phyloP scores from a whole-genome alignment of 2,888 invertebrate species.

The Oxystoma pomonae region DNA sequence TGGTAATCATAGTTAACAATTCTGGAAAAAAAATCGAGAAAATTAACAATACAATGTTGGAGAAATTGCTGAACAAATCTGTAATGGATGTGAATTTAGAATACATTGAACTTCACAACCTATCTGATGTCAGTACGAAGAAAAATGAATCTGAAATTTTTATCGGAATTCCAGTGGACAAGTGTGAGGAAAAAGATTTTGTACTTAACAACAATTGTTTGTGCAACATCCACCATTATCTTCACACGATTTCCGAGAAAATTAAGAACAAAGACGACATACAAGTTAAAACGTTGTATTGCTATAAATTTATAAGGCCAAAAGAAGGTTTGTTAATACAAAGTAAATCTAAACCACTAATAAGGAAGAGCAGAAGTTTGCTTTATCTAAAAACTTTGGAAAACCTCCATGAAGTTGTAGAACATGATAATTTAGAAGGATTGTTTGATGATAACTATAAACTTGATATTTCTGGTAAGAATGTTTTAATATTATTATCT shows the following conservation, averaged over 20 bases:
- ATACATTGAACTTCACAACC: constrained; percentile 24
- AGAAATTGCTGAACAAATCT: constrained; percentile 25
- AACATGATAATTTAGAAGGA: constrained; percentile 29
- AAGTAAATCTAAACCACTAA: constrained; percentile 27
- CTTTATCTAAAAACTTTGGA: constrained; percentile 29
- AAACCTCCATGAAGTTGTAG: constrained; percentile 21
- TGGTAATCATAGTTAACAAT: constrained; percentile 29
- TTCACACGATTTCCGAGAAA: constrained; percentile 17
- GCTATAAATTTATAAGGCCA: constrained; percentile 25
- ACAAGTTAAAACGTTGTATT: constrained; percentile 21
- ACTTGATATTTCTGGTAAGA: constrained; percentile 21
- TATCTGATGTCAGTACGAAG: constrained; percentile 12
- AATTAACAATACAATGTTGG: constrained; percentile 25
- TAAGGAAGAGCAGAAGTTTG: constrained; percentile 34
- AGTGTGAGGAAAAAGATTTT: constrained; percentile 32
- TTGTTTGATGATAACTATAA: constrained; percentile 31
- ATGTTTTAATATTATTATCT: no score
- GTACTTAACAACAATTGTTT: constrained; percentile 31
- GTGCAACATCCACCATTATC: constrained; percentile 33
- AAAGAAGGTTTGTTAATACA: constrained; percentile 29
- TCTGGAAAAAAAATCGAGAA: constrained; percentile 23
- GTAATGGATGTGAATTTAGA: constrained; percentile 24
- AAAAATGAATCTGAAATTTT: not conserved
- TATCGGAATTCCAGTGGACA: constrained; percentile 6
- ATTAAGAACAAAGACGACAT: constrained; percentile 18